Percentiles rank a stretch among this genome's conserved stretches.
phyloP scores from a whole-genome alignment of 2,113 vertebrate species.

The Numenius arquata region DNA sequence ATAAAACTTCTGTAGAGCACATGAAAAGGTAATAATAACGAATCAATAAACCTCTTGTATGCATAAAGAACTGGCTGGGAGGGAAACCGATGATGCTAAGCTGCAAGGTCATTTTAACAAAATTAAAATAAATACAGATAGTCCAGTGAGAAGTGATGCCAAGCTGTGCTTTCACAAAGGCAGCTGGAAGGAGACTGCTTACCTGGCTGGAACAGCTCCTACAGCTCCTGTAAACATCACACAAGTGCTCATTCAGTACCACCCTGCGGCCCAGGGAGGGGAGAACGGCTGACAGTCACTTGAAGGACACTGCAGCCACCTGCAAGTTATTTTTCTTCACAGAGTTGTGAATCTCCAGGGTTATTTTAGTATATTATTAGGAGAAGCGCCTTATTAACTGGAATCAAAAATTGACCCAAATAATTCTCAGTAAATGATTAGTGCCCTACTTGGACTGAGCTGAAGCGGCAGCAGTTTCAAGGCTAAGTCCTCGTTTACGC shows the following conservation, averaged over 20 bases:
- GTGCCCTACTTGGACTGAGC: conserved; percentile 31
- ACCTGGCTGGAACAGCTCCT: not conserved
- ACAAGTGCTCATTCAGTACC: not conserved
- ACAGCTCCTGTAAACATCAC: not conserved
- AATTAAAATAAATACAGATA: not conserved
- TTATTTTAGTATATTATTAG: not conserved
- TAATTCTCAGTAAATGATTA: conserved; percentile 17
- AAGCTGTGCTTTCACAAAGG: not conserved
- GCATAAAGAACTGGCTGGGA: not conserved
- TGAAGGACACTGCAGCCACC: conserved; percentile 26
- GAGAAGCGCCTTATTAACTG: not conserved
- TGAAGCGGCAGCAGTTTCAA: conserved; percentile 7
- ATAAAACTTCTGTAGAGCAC: not conserved
- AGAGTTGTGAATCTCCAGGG: not conserved
- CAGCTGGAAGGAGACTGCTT: not conserved
- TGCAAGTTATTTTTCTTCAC: conserved; percentile 34
- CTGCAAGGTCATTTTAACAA: not conserved
- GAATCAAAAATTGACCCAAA: conserved; percentile 21
- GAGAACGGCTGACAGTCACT: not conserved
- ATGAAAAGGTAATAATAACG: not conserved
- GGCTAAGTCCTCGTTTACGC: not conserved
- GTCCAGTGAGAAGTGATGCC: not conserved
- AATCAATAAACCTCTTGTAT: not conserved
- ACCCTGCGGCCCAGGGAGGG: not conserved
- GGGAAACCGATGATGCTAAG: not conserved